phyloP scores from a whole-genome alignment of 1,140 invertebrate species.

The Drosophila dunni region DNA sequence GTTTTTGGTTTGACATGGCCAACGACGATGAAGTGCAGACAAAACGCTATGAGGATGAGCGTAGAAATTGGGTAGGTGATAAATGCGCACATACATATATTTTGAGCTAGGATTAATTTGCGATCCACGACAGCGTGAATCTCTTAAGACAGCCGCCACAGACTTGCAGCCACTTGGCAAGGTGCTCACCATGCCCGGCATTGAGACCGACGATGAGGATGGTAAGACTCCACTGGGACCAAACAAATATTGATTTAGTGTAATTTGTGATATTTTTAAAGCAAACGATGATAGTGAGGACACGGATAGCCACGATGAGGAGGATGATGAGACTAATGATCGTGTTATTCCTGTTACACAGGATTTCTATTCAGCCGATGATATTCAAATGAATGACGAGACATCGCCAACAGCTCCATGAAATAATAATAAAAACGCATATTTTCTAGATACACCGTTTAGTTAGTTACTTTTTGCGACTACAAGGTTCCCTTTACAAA shows the following conservation, averaged over 20 bases:
- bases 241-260: neutral
- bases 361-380: constrained; percentile 69
- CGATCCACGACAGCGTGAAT: constrained; percentile 54
- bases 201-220: constrained; percentile 83
- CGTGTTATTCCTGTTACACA: constrained; percentile 74
- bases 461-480: constrained; percentile 56
- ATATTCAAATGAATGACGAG: constrained; percentile 72
- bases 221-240: constrained; percentile 41
- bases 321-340: constrained; percentile 82
- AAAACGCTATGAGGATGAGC: constrained; percentile 75
- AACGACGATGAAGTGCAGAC: constrained; percentile 73
- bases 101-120: neutral
- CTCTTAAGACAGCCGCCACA: constrained; percentile 71
- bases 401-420: constrained; percentile 58
- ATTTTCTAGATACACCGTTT: constrained; percentile 56
- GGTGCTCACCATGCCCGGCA: constrained; percentile 74
- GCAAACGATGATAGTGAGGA: constrained; percentile 84
- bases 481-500: constrained; percentile 69
- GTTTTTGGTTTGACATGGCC: constrained; percentile 75
- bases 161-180: constrained; percentile 79
- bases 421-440: constrained; percentile 8
- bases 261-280: constrained; percentile 8
- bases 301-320: constrained; percentile 81
- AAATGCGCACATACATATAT: neutral
- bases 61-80: constrained; percentile 68